phyloP scores from a whole-genome alignment of 2,888 invertebrate species.

The Eumacrocentrus americanus region DNA sequence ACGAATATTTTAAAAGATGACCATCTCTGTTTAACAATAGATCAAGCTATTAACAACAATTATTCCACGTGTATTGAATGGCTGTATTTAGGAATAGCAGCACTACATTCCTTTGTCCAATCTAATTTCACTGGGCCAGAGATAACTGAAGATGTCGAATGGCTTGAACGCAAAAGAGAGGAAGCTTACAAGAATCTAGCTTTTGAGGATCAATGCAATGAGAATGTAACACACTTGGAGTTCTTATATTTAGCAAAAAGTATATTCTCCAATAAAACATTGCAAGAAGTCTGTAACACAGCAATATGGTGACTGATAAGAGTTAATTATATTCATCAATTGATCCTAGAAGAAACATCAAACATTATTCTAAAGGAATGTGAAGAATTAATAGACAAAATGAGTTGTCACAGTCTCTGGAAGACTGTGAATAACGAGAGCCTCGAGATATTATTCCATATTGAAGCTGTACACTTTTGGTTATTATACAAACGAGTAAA shows the following conservation, averaged over 20 bases:
- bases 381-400: constrained; percentile 63
- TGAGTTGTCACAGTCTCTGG: constrained; percentile 33
- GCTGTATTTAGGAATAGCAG: constrained; percentile 68
- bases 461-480: constrained; percentile 72
- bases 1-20: neutral
- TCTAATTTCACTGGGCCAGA: constrained; percentile 82
- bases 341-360: constrained; percentile 76
- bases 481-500: constrained; percentile 76
- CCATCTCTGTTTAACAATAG: constrained; percentile 7
- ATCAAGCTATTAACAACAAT: constrained; percentile 11
- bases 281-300: constrained; percentile 62
- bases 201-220: constrained; percentile 56
- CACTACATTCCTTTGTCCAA: constrained; percentile 77
- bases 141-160: constrained; percentile 54
- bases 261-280: constrained; percentile 51
- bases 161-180: constrained; percentile 40
- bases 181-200: constrained; percentile 53
- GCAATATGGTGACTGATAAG: constrained; percentile 73
- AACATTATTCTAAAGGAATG: constrained; percentile 69
- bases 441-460: constrained; percentile 61
- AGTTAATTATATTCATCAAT: constrained; percentile 75
- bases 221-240: constrained; percentile 50
- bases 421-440: constrained; percentile 35
- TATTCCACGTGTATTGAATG: constrained; percentile 53
- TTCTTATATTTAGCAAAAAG: constrained; percentile 59